A percentile compares a stretch with the other conserved stretches of the same genome.
Conservation (phyloP, 1,140 invertebrate genomes). For the Cydia strobilella region DNA sequence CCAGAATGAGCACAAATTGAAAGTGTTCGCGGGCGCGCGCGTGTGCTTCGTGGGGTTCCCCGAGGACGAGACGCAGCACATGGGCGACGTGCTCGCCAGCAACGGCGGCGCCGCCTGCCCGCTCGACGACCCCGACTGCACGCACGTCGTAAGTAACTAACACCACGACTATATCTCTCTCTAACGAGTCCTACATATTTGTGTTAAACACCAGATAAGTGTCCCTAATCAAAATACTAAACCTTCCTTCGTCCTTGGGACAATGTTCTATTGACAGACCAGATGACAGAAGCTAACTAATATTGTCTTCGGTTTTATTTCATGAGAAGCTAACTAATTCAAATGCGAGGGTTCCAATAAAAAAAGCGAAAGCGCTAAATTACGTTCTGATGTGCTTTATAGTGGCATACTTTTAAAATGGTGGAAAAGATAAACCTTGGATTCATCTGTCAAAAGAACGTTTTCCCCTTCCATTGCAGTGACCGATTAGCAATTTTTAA, state of each 20-base stretch:
- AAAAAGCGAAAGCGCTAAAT: not conserved
- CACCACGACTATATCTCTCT: not conserved
- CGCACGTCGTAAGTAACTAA: conserved; percentile 90
- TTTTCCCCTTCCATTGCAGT: too few species aligned
- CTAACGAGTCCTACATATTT: not conserved
- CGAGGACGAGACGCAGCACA: conserved; percentile 92
- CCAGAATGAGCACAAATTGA: conserved; percentile 87
- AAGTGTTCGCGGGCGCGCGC: conserved; percentile 92
- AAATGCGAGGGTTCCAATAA: not conserved
- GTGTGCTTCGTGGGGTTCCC: conserved; percentile 95
- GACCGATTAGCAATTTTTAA: too few species aligned
- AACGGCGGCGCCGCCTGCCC: conserved; percentile 90
- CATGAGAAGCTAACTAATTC: not conserved
- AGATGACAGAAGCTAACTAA: not conserved
- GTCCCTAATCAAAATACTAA: not conserved
- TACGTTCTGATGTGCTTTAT: too few species aligned
- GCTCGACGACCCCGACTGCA: conserved; percentile 89
- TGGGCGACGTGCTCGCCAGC: conserved; percentile 92
- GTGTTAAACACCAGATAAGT: not conserved
- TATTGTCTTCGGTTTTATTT: too few species aligned
- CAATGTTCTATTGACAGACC: not conserved
- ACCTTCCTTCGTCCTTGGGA: not conserved
- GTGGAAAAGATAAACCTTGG: too few species aligned
- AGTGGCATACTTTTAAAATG: too few species aligned
- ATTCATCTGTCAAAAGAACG: too few species aligned